Conservation (phyloP, 2,797 vertebrate genomes). For the Prunella strophiata region DNA sequence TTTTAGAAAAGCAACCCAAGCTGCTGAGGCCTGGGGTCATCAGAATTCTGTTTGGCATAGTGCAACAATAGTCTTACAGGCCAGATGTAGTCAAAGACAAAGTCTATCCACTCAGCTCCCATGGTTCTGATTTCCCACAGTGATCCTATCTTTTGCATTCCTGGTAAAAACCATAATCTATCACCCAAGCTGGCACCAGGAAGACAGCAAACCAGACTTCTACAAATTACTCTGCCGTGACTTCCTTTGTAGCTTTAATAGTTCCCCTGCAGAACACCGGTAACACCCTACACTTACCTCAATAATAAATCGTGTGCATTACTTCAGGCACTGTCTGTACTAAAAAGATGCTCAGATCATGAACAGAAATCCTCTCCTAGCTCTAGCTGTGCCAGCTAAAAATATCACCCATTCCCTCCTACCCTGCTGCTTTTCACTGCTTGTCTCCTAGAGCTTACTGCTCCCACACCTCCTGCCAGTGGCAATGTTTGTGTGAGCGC, state of each 20-base stretch:
- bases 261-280: not conserved
- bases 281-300: not conserved
- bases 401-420: not conserved
- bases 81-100: not conserved
- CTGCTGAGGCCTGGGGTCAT: not conserved
- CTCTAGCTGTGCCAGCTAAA: constrained; percentile 38
- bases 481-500: not conserved
- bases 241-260: not conserved
- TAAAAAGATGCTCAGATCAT: constrained; percentile 16
- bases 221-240: not conserved
- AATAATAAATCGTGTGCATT: not conserved
- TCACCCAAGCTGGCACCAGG: not conserved
- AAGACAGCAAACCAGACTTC: constrained; percentile 15
- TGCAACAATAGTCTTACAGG: not conserved
- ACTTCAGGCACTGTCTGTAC: constrained; percentile 3
- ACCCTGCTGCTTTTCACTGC: constrained; percentile 13
- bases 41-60: not conserved
- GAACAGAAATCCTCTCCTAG: not conserved
- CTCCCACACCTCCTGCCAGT: not conserved
- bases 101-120: not conserved
- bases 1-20: constrained; percentile 6
- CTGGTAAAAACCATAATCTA: not conserved
- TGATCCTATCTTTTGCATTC: not conserved
- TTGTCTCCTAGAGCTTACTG: not conserved
- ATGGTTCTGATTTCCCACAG: not conserved